Conservation (phyloP, 1,140 invertebrate species). For the Colletes latitarsis region DNA sequence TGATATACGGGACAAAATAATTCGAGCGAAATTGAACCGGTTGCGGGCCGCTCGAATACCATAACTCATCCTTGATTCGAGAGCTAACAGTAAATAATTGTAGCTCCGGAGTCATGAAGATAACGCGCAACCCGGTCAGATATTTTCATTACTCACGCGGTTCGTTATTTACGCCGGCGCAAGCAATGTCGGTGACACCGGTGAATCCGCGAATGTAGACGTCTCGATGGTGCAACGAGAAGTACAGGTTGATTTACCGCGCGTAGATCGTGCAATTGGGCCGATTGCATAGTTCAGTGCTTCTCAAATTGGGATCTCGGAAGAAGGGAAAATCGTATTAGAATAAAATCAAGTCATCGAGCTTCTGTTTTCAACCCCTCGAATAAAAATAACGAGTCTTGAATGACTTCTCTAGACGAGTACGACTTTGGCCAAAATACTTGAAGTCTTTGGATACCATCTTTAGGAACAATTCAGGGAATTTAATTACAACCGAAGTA, state of each 20-base stretch:
- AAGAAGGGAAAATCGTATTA: no score
- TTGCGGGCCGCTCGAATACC: not conserved
- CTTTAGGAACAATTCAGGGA: no score
- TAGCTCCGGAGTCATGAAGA: constrained; percentile 15
- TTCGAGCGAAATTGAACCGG: constrained; percentile 47
- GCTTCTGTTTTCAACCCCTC: no score
- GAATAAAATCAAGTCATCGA: no score
- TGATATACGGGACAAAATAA: constrained; percentile 60
- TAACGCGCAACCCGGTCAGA: constrained; percentile 23
- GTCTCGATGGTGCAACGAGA: constrained; percentile 37
- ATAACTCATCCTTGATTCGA: constrained; percentile 54
- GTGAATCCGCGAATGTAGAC: constrained; percentile 12
- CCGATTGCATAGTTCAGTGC: not conserved
- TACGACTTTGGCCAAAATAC: no score
- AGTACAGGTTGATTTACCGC: no score
- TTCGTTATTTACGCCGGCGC: constrained; percentile 14
- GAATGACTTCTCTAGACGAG: no score
- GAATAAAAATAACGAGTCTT: no score
- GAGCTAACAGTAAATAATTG: constrained; percentile 31
- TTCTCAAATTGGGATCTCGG: no score
- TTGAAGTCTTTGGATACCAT: no score
- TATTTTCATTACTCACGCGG: constrained; percentile 51
- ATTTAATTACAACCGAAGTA: no score
- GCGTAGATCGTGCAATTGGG: constrained; percentile 42
- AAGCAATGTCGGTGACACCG: not conserved